Evolutionary conservation across 2,113 vertebrate genomes (phyloP).

Genomic region (Thamnaconus septentrionalis): DNA sequence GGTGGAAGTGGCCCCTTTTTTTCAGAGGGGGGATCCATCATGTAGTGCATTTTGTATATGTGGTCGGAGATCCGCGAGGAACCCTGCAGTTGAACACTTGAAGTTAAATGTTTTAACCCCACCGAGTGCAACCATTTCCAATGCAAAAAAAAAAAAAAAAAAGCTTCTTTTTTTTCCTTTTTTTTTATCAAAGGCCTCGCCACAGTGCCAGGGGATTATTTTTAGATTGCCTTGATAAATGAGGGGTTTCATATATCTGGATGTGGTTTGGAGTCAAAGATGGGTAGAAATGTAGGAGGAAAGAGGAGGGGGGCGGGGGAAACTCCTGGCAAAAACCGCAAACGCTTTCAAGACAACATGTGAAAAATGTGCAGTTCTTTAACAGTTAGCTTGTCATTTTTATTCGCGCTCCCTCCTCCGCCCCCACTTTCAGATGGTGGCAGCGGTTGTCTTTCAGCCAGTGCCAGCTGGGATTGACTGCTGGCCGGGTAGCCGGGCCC

Average conservation of each 20-base stretch:
- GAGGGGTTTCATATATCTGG: slow-evolving; percentile 71
- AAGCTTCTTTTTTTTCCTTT: no score
- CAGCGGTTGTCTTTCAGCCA: slow-evolving; percentile 70
- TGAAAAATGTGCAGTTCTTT: slow-evolving; percentile 79
- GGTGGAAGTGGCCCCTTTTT: no score
- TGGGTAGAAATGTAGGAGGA: slow-evolving; percentile 40
- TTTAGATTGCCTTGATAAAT: slow-evolving; percentile 71
- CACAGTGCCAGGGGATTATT: slow-evolving; percentile 56
- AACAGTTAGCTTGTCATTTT: slow-evolving; percentile 82
- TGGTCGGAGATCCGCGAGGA: slow-evolving; percentile 27
- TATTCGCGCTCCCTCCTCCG: slow-evolving; percentile 63
- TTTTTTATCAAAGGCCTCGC: slow-evolving; percentile 30
- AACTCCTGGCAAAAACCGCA: slow-evolving; percentile 55
- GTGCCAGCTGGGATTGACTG: slow-evolving; percentile 73
- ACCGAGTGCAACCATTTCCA: slow-evolving; percentile 51
- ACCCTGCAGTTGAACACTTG: slow-evolving; percentile 25
- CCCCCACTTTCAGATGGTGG: slow-evolving; percentile 67
- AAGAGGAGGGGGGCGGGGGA: slow-evolving; percentile 24
- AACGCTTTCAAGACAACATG: slow-evolving; percentile 77
- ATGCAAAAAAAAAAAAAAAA: background rate
- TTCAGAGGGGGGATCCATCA: background rate
- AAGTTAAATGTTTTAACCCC: slow-evolving; percentile 31
- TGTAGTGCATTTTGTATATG: slow-evolving; percentile 31
- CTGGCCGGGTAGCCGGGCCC: slow-evolving; percentile 67
- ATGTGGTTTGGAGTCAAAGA: slow-evolving; percentile 55